These are phyloP conservation scores for Raja brachyura DNA, from an alignment of 2,113 vertebrate genomes.

Conservation along the genomic window DNA sequence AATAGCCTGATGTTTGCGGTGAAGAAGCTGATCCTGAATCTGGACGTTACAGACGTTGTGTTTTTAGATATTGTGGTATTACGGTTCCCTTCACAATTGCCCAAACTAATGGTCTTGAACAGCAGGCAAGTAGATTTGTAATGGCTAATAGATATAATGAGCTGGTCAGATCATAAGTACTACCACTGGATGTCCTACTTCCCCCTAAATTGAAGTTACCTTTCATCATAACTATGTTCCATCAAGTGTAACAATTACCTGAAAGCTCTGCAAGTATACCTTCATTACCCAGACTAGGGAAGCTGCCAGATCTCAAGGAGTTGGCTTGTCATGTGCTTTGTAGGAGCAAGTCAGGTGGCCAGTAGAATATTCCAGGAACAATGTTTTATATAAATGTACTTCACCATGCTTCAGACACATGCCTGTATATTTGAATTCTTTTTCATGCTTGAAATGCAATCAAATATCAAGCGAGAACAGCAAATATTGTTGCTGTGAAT, in stretches of 20 bases:
- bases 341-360: no score
- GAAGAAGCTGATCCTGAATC: no score
- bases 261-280: no score
- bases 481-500: neutral
- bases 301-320: no score
- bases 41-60: neutral
- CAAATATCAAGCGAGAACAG: neutral
- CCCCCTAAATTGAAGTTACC: neutral
- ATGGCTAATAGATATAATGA: no score
- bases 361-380: neutral
- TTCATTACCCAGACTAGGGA: no score
- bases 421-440: neutral
- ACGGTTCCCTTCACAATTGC: neutral
- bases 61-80: neutral
- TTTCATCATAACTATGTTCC: neutral
- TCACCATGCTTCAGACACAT: neutral
- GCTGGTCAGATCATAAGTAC: neutral
- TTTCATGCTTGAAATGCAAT: neutral
- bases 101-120: no score
- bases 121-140: no score
- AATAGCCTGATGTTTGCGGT: no score
- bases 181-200: neutral
- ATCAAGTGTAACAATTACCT: no score
- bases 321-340: no score
- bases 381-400: neutral